Evolutionary conservation across 2,797 vertebrate species (phyloP).

Genomic region (Trichosurus vulpecula): DNA sequence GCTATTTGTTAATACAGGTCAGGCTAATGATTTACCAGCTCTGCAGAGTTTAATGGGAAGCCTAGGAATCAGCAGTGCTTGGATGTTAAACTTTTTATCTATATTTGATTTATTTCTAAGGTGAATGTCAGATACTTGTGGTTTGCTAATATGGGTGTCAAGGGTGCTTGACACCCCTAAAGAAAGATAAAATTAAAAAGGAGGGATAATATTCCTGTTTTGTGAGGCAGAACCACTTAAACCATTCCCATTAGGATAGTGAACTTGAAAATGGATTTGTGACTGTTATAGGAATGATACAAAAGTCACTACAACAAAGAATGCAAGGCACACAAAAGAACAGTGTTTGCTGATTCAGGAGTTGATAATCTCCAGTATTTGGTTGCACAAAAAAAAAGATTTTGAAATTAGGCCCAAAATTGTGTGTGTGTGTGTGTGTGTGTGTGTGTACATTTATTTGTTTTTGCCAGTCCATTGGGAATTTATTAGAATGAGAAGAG

Average conservation of each 20-base stretch:
- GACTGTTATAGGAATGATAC: conserved; percentile 8
- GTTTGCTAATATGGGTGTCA: conserved; percentile 17
- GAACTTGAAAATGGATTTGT: background rate
- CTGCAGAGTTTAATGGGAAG: conserved; percentile 9
- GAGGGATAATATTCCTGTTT: conserved; percentile 35
- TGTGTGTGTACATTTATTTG: too few species aligned
- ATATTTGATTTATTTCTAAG: conserved; percentile 43
- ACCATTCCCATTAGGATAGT: background rate
- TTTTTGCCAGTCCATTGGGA: background rate
- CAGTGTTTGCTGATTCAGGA: background rate
- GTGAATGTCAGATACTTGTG: background rate
- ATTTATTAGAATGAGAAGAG: background rate
- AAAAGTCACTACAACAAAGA: conserved; percentile 14
- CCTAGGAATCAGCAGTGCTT: background rate
- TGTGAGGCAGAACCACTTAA: conserved; percentile 45
- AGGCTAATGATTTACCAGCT: background rate
- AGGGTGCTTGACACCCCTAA: conserved; percentile 10
- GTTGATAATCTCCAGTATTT: background rate
- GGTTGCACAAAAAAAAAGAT: background rate
- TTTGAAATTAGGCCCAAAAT: background rate
- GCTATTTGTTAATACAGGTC: conserved; percentile 1
- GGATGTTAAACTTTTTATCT: conserved; percentile 35
- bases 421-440: background rate
- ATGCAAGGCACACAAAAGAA: background rate
- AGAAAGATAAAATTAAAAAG: conserved; percentile 49